Evolutionary conservation across 2,888 invertebrate species (phyloP), one percentile per base, ranked within the genome.

Genomic region (Ceriagrion tenellum): DNA sequence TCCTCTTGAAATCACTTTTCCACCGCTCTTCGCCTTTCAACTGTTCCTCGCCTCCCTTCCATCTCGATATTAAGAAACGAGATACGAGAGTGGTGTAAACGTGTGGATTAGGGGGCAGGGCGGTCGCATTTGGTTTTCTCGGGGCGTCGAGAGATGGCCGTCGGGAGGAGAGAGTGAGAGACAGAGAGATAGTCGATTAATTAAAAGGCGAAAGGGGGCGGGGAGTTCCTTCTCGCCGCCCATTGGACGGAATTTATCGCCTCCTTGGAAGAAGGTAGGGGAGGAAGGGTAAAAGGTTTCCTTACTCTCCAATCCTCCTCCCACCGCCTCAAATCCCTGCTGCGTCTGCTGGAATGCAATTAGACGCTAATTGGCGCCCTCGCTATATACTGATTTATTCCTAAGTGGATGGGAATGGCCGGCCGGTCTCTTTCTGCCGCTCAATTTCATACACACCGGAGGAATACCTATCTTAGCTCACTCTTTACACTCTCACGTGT

Each of bases 291-390:
- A 47, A 47, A 47, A 47, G 47, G 47, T 47, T 47, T 47, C 47
- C 47, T 47, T 47, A 8, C 47, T 47, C 47, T 4, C 47, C 47
- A 47, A 20, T 26, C n/a, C 69, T 69, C 26, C 69, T 69, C 26
- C 69, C 69, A 4, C 69, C 26, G 8, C 26, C 69, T 69, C 69
- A 69, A 69, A 69, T 69, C 69, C 69, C 69, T 69, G 69, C 69
- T 69, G 69, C 69, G 69, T n/a, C 69, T 69, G 69, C n/a, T 26
- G 69, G 69, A 69, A 69, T 69, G 69, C 69, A 69, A 69, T 69
- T 69, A 69, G 69, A 69, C 69, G 69, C 69, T 69, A 69, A 69
- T 69, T 69, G 69, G 69, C 69, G 69, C 69, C 69, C n/a, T 69
- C 69, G 69, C 23, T n/a, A 69, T n/a, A 69, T 69, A 69, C 69